Evolutionary conservation across 2,888 invertebrate species (phyloP), one percentile per base, ranked within the genome.

Genomic region (Taphrorychus bicolor): DNA sequence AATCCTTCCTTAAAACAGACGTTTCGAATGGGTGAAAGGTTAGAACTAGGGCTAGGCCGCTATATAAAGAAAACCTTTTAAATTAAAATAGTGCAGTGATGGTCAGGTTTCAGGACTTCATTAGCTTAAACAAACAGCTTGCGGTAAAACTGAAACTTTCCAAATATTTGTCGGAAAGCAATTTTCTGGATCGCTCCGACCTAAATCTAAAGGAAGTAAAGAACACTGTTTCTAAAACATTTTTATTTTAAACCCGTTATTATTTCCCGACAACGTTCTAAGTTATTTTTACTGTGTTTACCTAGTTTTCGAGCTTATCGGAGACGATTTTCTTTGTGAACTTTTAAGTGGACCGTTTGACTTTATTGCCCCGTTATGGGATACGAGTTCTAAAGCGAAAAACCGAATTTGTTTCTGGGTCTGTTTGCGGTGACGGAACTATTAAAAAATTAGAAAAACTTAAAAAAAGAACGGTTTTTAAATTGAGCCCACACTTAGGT

Each of bases 151-250:
- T 17, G 19, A 56, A 56, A 56, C 40, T 41, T n/a, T 18, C 11
- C 56, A 56, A 56, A 56, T 56, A 56, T 56, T 56, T 56, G 56
- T 17, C 17, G 56, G 56, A 56, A 56, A 56, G 56, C 40, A 56
- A 41, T 56, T 56, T 56, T 56, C 56, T 18, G 41, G 23, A 56
- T 56, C 56, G 56, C 32, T 11, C 56, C 56, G 17, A 56, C 56
- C 56, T 17, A 41, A 32, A 56, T 56, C 17, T 18, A 41, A 56
- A 40, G 17, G 14, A 41, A 16, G 18, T 56, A 40, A 21, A 5
- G 56, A 11, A 32, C 32, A 56, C 56, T 32, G 17, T 53, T 53
- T 14, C 23, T 24, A 23, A 53, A 53, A 53, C 53, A 23, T 53
- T 56, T 56, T 56, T 56, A 56, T 56, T 56, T 56, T 56, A 9